Base-by-base conservation (phyloP, 2,113 vertebrate genomes). In the Condylura cristata region DNA sequence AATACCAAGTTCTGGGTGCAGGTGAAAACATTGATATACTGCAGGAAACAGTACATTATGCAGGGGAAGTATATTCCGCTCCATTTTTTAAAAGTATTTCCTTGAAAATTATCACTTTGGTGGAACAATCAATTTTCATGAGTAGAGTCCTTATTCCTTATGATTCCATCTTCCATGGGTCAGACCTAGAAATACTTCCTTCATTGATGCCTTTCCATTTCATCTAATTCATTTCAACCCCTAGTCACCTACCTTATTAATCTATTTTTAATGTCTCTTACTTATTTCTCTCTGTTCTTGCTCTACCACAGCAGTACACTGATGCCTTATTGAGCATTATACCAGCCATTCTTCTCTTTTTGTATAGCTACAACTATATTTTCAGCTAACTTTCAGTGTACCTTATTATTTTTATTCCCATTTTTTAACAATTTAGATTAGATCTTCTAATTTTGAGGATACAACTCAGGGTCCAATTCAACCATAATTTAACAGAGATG, bases 201-300 rank as follows among this genome's bases (percentile, higher is more conserved):
- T 95, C 96, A 95, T 8, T 93, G 95, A 97, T 96, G 95, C 92
- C 96, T 98, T 97, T 96, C 90, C 95, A 96, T 97, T 97, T 96
- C 91, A 93, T 39, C 78, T 97, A 97, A 98, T 97, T 98, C 53
- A 97, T 97, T 97, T 96, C 96, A 97, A 94, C 85, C 65, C 88
- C 97, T 96, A 95, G 94, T 93, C 94, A 91, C 41, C 71, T 96
- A 78, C 68, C 86, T 96, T 97, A 97, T 97, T 97, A 97, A 98
- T 97, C 95, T 97, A 79, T 96, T 97, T 97, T 97, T 98, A 98
- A 98, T 96, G 74, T 70, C 89, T 95, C 91, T 97, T 97, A 97
- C 97, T 98, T 94, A 98, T 96, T 96, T 91, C 34, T 96, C 53
- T 89, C 86, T 96, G 65, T 89, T 94, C 85, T 92, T n/a, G 72